phyloP scores from a whole-genome alignment of 2,797 vertebrate species.

The Darevskia nairensis region DNA sequence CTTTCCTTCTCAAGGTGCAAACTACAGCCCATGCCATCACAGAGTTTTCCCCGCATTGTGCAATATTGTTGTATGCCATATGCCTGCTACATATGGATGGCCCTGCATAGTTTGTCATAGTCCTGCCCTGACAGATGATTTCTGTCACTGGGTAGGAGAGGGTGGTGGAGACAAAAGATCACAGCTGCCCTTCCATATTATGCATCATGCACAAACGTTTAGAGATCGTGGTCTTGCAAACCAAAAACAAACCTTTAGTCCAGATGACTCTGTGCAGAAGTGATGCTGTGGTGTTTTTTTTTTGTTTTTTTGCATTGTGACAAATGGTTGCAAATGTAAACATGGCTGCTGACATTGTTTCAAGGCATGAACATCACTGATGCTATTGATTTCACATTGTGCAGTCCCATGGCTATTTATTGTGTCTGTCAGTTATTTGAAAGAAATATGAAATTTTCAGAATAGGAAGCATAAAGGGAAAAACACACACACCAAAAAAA shows the following conservation, averaged over 20 bases:
- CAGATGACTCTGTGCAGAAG: neutral
- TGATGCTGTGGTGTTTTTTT: neutral
- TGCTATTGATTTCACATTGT: neutral
- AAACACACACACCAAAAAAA: neutral
- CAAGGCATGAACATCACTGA: slow-evolving; percentile 7
- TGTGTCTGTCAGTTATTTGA: slow-evolving; percentile 21
- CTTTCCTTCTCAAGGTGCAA: too few species aligned
- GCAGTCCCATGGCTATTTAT: slow-evolving; percentile 7
- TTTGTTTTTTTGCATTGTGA: neutral
- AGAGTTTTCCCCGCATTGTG: neutral
- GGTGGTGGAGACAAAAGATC: neutral
- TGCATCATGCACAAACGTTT: neutral
- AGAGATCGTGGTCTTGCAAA: neutral
- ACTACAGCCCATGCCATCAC: too few species aligned
- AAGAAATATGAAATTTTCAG: slow-evolving; percentile 38
- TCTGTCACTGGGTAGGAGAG: neutral
- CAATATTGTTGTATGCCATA: neutral
- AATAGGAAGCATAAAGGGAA: neutral
- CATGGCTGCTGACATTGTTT: slow-evolving; percentile 13
- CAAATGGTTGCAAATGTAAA: slow-evolving; percentile 17
- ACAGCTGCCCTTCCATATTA: neutral
- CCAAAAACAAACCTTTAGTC: slow-evolving; percentile 5
- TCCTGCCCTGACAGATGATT: neutral
- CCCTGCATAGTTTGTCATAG: neutral
- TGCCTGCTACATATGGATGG: neutral